Base-by-base conservation (phyloP, 2,888 invertebrate species). In the Parapristionchus giblindavisi region DNA sequence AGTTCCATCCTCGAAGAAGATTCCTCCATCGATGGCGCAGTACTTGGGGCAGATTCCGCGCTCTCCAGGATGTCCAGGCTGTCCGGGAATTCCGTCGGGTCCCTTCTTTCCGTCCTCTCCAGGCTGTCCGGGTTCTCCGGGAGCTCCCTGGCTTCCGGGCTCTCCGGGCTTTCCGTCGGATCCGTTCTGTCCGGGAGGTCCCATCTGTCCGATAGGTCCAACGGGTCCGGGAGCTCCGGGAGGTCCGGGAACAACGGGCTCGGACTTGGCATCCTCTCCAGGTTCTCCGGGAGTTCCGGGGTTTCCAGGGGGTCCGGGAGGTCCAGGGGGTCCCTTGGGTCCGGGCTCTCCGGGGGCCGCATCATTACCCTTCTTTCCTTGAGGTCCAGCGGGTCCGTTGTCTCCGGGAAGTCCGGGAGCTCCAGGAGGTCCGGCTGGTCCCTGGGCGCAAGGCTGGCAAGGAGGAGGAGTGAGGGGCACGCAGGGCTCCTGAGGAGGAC, bases 271-370 rank as follows among this genome's bases (percentile, higher is more conserved):
- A 38, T 83, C 78, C 58, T 77, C 77, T 80, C 83, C 83, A 66
- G 81, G 78, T n/a, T 77, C 70, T 68, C 78, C 78, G 40, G 78
- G 76, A 32, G 68, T 58, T 63, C 74, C 74, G 29, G 48, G 48
- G 65, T 76, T 70, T 80, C 82, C 81, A 75, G 80, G 77, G 61
- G 79, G 78, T 79, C 83, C 82, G 71, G 81, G 81, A 77, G 83
- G 83, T 81, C 83, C 83, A 68, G 83, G 83, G 17, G 83, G 82
- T 82, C 83, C 83, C 78, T 83, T 83, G 75, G 83, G 83, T 83
- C 83, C 83, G 63, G 80, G 71, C 75, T 81, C 80, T 75, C 83
- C 83, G 73, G 83, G 82, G 8, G 81, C 75, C 61, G 83, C 81
- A 75, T 83, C 81, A 76, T 81, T 81, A 75, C 83, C 83, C 79